phyloP scores from a whole-genome alignment of 2,888 invertebrate species.

The Trissoscelio sp. region DNA sequence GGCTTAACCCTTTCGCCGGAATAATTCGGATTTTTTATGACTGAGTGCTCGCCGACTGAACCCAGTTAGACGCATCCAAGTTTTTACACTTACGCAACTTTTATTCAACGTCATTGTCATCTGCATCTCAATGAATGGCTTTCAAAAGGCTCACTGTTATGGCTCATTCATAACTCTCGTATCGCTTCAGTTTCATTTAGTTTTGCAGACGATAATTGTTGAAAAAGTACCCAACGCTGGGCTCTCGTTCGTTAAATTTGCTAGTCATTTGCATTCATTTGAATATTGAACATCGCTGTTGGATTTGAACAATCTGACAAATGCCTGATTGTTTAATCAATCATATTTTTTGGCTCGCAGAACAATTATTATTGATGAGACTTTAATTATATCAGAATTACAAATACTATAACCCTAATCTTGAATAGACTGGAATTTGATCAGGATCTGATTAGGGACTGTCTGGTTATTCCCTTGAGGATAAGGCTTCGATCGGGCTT shows the following conservation, averaged over 20 bases:
- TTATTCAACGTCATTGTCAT: conserved; percentile 29
- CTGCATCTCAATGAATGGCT: conserved; percentile 40
- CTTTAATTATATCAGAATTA: neutral
- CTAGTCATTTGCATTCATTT: neutral
- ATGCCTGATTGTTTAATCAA: neutral
- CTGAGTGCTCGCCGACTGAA: conserved; percentile 34
- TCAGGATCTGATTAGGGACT: neutral
- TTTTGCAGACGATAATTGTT: conserved; percentile 15
- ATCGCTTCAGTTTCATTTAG: conserved; percentile 10
- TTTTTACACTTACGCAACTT: conserved; percentile 54
- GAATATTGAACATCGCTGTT: neutral
- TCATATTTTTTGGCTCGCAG: neutral
- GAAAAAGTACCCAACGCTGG: neutral
- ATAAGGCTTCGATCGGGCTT: neutral
- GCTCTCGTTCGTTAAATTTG: neutral
- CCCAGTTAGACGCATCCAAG: conserved; percentile 43
- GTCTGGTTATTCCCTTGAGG: neutral
- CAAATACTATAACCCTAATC: neutral
- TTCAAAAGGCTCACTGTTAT: conserved; percentile 20
- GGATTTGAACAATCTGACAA: neutral
- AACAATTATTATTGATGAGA: neutral
- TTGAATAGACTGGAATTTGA: conserved; percentile 2
- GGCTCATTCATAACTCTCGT: conserved; percentile 22
- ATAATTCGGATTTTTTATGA: conserved; percentile 63
- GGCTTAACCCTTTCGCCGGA: conserved; percentile 58